phyloP scores from a whole-genome alignment of 2,113 vertebrate species.

The Stictonetta naevosa region DNA sequence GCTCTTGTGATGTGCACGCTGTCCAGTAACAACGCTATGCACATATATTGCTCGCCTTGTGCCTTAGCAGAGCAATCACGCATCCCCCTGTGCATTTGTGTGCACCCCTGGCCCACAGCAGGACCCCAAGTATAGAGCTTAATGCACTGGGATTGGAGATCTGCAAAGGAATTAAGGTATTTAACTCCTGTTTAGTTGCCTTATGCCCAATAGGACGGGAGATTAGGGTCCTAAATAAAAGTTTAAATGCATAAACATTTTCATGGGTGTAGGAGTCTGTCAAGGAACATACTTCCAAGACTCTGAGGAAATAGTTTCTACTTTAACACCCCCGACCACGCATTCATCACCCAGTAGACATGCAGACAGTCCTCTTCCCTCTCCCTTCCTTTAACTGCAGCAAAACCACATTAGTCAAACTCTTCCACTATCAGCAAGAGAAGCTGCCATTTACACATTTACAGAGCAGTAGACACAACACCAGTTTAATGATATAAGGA shows the following conservation, averaged over 20 bases:
- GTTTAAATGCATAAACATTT: slow-evolving; percentile 47
- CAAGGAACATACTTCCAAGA: slow-evolving; percentile 45
- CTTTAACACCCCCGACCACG: slow-evolving; percentile 54
- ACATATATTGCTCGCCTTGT: not conserved
- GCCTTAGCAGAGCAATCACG: not conserved
- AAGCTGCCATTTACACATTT: slow-evolving; percentile 64
- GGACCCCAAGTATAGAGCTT: not conserved
- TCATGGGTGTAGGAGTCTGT: slow-evolving; percentile 59
- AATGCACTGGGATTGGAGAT: not conserved
- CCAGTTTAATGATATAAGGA: slow-evolving; percentile 35
- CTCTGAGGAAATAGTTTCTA: slow-evolving; percentile 52
- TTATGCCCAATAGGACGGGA: not conserved
- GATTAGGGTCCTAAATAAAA: slow-evolving; percentile 19
- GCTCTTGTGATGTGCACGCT: not conserved
- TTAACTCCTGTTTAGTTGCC: not conserved
- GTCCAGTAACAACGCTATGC: not conserved
- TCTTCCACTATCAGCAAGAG: slow-evolving; percentile 29
- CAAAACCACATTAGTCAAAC: slow-evolving; percentile 32
- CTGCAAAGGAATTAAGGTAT: not conserved
- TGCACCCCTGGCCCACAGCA: not conserved
- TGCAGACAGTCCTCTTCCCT: slow-evolving; percentile 17
- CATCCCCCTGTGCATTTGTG: not conserved
- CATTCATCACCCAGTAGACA: slow-evolving; percentile 48
- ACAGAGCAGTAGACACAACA: slow-evolving; percentile 59
- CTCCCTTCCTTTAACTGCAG: not conserved